Evolutionary conservation across 2,113 vertebrate species (phyloP).

Genomic region (Chloroceryle aenea): DNA sequence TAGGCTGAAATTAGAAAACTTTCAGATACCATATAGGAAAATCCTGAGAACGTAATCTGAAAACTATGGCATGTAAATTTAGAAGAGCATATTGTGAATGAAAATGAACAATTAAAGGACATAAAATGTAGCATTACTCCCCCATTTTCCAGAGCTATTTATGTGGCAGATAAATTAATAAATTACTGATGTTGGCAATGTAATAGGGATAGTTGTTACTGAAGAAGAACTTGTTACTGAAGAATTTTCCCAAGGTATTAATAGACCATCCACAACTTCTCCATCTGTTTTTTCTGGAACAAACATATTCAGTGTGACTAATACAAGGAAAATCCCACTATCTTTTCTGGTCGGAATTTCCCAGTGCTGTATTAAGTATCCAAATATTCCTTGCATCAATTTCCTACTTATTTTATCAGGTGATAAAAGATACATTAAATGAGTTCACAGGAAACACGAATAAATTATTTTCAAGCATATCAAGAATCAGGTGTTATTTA

Average conservation of each 20-base stretch:
- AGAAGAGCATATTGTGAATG: neutral
- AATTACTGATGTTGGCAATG: constrained; percentile 27
- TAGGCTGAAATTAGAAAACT: neutral
- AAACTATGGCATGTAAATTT: neutral
- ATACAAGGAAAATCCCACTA: constrained; percentile 66
- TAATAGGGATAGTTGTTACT: constrained; percentile 1
- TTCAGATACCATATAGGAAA: neutral
- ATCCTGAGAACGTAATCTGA: neutral
- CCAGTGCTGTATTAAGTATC: neutral
- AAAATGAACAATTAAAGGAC: neutral
- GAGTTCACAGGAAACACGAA: neutral
- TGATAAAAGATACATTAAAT: constrained; percentile 13
- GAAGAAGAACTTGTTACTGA: constrained; percentile 31
- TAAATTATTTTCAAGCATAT: constrained; percentile 17
- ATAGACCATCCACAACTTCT: constrained; percentile 42
- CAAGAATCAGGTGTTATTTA: constrained; percentile 23
- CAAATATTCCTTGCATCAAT: constrained; percentile 40
- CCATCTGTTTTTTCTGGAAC: constrained; percentile 69
- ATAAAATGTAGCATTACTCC: neutral
- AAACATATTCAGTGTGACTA: constrained; percentile 54
- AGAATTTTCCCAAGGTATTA: constrained; percentile 57
- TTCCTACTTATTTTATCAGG: constrained; percentile 29
- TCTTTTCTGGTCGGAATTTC: constrained; percentile 40
- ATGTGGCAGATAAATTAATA: constrained; percentile 28
- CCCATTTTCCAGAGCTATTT: neutral